Evolutionary conservation across 2,888 invertebrate species (phyloP), one percentile per base, ranked within the genome.

Genomic region (Myathropa florea): DNA sequence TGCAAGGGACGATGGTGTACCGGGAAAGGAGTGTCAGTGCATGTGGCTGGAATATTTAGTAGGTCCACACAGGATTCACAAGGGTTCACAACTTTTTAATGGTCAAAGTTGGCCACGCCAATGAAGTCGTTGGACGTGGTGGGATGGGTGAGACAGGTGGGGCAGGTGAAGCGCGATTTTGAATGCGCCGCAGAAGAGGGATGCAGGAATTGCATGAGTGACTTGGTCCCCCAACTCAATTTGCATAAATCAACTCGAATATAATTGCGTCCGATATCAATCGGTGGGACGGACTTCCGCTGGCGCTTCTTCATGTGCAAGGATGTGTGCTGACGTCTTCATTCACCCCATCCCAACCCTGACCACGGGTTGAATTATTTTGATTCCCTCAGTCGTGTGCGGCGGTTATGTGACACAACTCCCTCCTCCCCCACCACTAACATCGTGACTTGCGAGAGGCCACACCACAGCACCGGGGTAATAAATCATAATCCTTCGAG

Each of bases 31-130:
- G 75, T 46, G 78, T 86, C 33, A 33, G 57, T 79, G 75, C 75
- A 83, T 83, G 83, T 67, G 83, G 75, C 79, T 59, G 61, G 86
- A 83, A 86, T 86, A 86, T 86, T 86, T 83, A 86, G 78, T 86
- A 86, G 83, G 57, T 79, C 55, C 33, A 33, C 33, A 10, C 10
- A 33, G 33, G 33, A 7, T 6, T 1, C 86, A 82, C 78, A 76
- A 65, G 82, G 85, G 73, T 75, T 60, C 83, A 67, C 78, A 86
- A 86, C 78, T 86, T 86, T 86, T 83, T 86, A 86, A 86, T 86
- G 83, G 78, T 83, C 86, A 83, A 83, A 86, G 83, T 86, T 83
- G 83, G 60, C 61, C 68, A n/a, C 53, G 53, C 21, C 7, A n/a
- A 59, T 39, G 63, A 46, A 46, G 46, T 46, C 46, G 46, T 46